Percentiles rank a stretch among this genome's conserved stretches.
These are phyloP conservation scores for Herpetotheres cachinnans DNA, from an alignment of 2,113 vertebrate species.

Conservation along the genomic window DNA sequence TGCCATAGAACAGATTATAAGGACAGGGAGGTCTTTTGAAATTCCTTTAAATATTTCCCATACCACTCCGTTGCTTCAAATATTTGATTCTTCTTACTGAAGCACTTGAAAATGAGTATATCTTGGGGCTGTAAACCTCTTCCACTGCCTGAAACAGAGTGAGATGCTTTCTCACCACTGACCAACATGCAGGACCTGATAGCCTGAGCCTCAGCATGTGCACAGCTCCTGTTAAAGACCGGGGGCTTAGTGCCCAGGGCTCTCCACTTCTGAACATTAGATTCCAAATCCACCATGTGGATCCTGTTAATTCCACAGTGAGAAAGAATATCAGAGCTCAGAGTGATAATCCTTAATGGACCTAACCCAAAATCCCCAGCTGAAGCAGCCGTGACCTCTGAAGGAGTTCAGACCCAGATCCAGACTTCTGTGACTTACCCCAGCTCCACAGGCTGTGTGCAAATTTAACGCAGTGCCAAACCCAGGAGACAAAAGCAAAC, in stretches of 20 bases:
- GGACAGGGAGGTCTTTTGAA: neutral
- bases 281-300: constrained; percentile 18
- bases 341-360: constrained; percentile 2
- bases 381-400: neutral
- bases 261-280: neutral
- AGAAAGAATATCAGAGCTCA: constrained; percentile 6
- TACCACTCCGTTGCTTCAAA: neutral
- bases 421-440: neutral
- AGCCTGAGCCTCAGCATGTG: neutral
- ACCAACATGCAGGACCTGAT: neutral
- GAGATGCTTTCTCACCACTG: neutral
- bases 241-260: neutral
- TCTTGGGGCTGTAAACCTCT: neutral
- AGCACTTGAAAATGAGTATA: neutral
- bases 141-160: neutral
- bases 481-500: neutral
- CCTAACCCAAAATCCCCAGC: constrained; percentile 19
- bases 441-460: neutral
- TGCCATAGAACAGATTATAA: neutral
- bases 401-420: neutral
- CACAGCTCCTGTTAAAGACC: neutral
- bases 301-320: constrained; percentile 15
- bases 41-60: neutral
- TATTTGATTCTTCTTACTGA: neutral
- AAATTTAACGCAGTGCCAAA: neutral